A percentile compares a stretch with the other conserved stretches of the same genome.
Conservation (phyloP, 2,888 invertebrate genomes). For the Tenodera sinensis region DNA sequence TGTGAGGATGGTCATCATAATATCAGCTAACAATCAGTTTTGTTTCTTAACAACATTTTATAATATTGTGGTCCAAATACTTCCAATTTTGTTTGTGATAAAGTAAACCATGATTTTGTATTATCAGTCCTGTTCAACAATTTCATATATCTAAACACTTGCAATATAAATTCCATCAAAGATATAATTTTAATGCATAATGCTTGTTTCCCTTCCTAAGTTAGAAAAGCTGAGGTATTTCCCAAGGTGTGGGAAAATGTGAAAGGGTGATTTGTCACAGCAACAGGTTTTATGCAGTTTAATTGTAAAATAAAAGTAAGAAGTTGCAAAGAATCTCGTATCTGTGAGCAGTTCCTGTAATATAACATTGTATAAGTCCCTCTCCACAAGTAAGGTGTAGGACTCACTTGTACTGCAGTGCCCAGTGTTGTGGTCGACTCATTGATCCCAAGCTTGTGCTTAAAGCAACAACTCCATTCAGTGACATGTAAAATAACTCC, state of each 20-base stretch:
- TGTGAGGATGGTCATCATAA: background rate
- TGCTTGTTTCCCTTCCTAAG: background rate
- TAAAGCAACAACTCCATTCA: too few relatives aligned
- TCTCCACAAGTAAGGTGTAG: too few relatives aligned
- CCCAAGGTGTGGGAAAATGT: background rate
- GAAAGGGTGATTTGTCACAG: background rate
- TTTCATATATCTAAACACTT: background rate
- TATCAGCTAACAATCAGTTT: background rate
- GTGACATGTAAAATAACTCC: too few relatives aligned
- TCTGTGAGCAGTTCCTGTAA: too few relatives aligned
- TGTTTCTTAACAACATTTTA: background rate
- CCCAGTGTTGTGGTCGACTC: too few relatives aligned
- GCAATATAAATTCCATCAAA: background rate
- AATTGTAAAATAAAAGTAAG: background rate
- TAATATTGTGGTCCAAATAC: background rate
- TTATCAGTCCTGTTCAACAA: background rate
- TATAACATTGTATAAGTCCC: too few relatives aligned
- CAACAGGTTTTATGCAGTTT: background rate
- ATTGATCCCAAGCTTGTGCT: too few relatives aligned
- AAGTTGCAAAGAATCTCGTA: too few relatives aligned
- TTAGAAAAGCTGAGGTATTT: background rate
- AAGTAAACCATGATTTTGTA: background rate
- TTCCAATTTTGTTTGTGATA: background rate
- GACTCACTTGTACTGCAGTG: too few relatives aligned
- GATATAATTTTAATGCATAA: background rate